Evolutionary conservation across 2,888 invertebrate genomes (phyloP).

Genomic region (Drosophila lutescens): DNA sequence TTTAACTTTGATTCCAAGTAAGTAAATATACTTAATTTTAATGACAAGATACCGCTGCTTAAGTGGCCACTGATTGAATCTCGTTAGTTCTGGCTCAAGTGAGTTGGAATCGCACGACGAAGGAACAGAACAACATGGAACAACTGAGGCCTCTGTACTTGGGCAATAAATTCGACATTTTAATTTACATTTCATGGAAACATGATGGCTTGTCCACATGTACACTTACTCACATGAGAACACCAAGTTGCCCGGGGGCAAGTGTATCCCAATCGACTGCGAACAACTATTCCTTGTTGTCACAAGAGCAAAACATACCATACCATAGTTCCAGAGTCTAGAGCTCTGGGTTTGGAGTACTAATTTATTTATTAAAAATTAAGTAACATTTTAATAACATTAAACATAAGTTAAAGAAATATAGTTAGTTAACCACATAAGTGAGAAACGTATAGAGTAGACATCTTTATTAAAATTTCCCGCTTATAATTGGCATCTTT

Average conservation of each 20-base stretch:
- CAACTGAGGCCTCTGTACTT: slow-evolving; percentile 48
- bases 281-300: slow-evolving; percentile 11
- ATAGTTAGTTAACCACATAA: too few species aligned
- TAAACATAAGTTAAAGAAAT: too few species aligned
- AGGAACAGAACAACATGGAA: too few species aligned
- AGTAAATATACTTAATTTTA: slow-evolving; percentile 73
- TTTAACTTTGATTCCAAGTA: slow-evolving; percentile 62
- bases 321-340: too few species aligned
- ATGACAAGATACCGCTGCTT: slow-evolving; percentile 71
- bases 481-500: too few species aligned
- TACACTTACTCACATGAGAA: slow-evolving; percentile 1
- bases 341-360: background rate
- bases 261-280: background rate
- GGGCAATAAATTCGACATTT: slow-evolving; percentile 76
- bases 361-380: too few species aligned
- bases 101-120: too few species aligned
- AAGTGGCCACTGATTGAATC: slow-evolving; percentile 74
- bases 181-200: slow-evolving; percentile 77
- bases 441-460: too few species aligned
- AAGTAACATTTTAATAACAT: too few species aligned
- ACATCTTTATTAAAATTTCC: too few species aligned
- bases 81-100: slow-evolving; percentile 51
- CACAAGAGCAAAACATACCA: background rate
- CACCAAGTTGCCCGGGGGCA: background rate
- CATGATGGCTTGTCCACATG: slow-evolving; percentile 30